Base-by-base conservation (phyloP, 2,888 invertebrate genomes). In the Elegia similella region DNA sequence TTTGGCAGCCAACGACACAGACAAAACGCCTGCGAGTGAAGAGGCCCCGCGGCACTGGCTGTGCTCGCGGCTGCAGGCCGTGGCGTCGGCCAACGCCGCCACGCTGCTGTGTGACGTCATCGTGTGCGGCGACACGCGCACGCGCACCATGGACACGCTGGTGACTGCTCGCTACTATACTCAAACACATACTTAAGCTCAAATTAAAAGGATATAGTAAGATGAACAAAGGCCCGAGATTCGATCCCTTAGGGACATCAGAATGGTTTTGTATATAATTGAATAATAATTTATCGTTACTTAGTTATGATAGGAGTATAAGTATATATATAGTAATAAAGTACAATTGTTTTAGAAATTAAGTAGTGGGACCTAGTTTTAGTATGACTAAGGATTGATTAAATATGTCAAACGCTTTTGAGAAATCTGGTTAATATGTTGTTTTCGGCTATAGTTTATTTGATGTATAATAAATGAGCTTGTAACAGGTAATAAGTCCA, bases 21-120 rank as follows among this genome's bases (percentile, higher is more conserved):
- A 48, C 42, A 16, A 34, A 48, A 55, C 59, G 15, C 52, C 57
- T 58, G 58, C 34, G 48, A 58, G 53, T 57, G 58, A 23, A 44
- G 92, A 95, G 62, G 92, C 87, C 59, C 42, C 53, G 46, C 42
- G 59, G 44, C 43, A 52, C 64, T 81, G 69, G 89, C 95, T 46
- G 73, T 13, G 23, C 12, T 66, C 59, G 59, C 92, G 94, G 66
- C 87, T 93, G 68, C 94, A 95, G 74, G 92, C 93, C 71, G 95
- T 95, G 73, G 95, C 95, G 73, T 96, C 98, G 79, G 94, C 94
- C 75, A 98, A 98, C 92, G 96, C 96, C 74, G 95, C 97, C 71
- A 96, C 97, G 88, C 93, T 98, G 84, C 93, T 98, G 74, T 95
- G 96, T 90, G 97, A 98, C 92, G 95, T 98, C 78, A 94, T 97